A percentile compares a stretch with the other conserved stretches of the same genome.
These are phyloP conservation scores for Mystacides longicornis DNA, from an alignment of 2,888 invertebrate genomes.

Conservation along the genomic window DNA sequence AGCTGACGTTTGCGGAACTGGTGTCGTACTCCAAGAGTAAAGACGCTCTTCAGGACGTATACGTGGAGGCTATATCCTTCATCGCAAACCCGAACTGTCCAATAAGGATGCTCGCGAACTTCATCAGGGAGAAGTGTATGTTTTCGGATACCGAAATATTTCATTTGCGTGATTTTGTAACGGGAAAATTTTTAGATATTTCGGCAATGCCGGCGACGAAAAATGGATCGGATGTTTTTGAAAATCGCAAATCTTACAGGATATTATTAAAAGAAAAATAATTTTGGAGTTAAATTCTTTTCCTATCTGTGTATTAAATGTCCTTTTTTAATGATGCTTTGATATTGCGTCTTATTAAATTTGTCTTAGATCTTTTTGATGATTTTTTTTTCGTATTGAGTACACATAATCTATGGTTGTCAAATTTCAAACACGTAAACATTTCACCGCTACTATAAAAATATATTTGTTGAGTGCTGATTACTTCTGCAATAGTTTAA, in stretches of 20 bases:
- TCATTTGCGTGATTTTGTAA: not conserved
- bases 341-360: too few relatives aligned
- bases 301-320: too few relatives aligned
- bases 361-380: too few relatives aligned
- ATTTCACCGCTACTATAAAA: too few relatives aligned
- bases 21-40: not conserved
- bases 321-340: too few relatives aligned
- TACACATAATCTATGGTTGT: too few relatives aligned
- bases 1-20: not conserved
- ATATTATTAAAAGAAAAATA: too few relatives aligned
- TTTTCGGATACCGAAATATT: not conserved
- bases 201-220: not conserved
- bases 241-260: slow-evolving; percentile 6
- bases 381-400: too few relatives aligned
- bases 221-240: slow-evolving; percentile 3
- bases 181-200: not conserved
- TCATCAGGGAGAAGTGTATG: slow-evolving; percentile 8
- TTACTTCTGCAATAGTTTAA: too few relatives aligned
- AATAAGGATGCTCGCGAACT: slow-evolving; percentile 4
- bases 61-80: not conserved
- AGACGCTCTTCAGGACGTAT: not conserved
- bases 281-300: too few relatives aligned
- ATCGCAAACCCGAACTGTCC: slow-evolving; percentile 13
- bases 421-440: too few relatives aligned
- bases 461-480: too few relatives aligned